Evolutionary conservation across 2,113 vertebrate species (phyloP), one percentile per base, ranked within the genome.

Genomic region (Macquaria ambigua): DNA sequence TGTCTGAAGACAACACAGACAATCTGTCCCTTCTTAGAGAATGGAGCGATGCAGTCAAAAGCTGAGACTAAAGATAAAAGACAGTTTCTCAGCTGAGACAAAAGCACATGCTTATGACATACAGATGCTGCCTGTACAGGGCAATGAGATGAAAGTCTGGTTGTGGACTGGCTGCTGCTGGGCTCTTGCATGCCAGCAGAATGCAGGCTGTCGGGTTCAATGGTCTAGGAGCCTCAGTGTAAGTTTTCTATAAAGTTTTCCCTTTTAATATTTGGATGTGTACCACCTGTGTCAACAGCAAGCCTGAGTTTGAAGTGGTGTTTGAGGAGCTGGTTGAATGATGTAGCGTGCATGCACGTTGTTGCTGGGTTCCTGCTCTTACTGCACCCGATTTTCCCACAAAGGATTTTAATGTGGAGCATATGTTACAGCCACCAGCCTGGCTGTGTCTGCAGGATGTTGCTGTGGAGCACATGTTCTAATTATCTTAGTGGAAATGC

Each of bases 241-340:
- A 56, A 4, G 34, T 41, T 84, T 55, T 83, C 50, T 50, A 52
- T 70, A 20, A 59, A 64, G 53, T 61, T 88, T 71, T 15, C 8
- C 81, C 67, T 85, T 85, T 79, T 88, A 59, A 25, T 74, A 64
- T 82, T 70, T 74, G 34, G 75, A 87, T 82, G 67, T 73, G 50
- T 61, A 79, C 79, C 92, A 92, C 81, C 82, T 91, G 86, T 81
- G 55, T 89, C 87, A 90, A 89, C 90, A 83, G 21, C 21, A 39
- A 37, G 18, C 56, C 56, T 3, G 2, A 55, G 74, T 80, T 69
- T 79, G 76, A 85, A 79, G 41, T 69, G 16, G 81, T 31, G 41
- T 86, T 82, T 71, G 5, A 73, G 74, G 53, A 69, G 48, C 73
- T 61, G 21, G 43, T 43, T 62, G 72, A 83, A 64, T 53, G 67